A percentile compares a stretch with the other conserved stretches of the same genome.
phyloP scores from a whole-genome alignment of 2,888 invertebrate genomes.

The Tridacna crocea region DNA sequence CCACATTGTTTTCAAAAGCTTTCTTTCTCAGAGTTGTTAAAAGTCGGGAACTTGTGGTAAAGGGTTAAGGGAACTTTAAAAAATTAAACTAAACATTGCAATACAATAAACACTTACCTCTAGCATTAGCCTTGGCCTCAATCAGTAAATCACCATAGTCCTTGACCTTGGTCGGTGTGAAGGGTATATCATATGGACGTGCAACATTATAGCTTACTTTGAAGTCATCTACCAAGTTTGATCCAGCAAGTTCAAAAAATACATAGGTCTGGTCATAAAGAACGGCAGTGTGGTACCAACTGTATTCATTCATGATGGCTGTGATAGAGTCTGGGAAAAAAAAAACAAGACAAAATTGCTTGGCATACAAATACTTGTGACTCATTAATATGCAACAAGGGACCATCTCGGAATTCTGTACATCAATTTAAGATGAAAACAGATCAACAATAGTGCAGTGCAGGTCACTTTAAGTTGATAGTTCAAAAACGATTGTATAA shows the following conservation, averaged over 20 bases:
- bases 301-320: constrained; percentile 60
- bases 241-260: constrained; percentile 68
- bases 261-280: constrained; percentile 68
- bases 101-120: constrained; percentile 46
- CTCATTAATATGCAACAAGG: not conserved
- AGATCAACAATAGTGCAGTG: too few species aligned
- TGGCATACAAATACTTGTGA: not conserved
- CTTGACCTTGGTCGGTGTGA: constrained; percentile 52
- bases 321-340: constrained; percentile 59
- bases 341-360: not conserved
- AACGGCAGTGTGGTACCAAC: constrained; percentile 65
- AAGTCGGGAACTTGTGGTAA: too few species aligned
- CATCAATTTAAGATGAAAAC: too few species aligned
- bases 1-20: too few species aligned
- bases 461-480: too few species aligned
- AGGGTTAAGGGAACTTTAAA: too few species aligned
- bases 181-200: constrained; percentile 67
- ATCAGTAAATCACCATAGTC: constrained; percentile 57
- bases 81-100: too few species aligned
- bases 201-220: constrained; percentile 47
- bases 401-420: not conserved
- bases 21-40: too few species aligned
- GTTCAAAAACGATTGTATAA: too few species aligned
- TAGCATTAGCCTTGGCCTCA: constrained; percentile 63
- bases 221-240: constrained; percentile 65